Evolutionary conservation across 1,140 invertebrate species (phyloP).

Genomic region (Pseudomyrmex flavicornis): DNA sequence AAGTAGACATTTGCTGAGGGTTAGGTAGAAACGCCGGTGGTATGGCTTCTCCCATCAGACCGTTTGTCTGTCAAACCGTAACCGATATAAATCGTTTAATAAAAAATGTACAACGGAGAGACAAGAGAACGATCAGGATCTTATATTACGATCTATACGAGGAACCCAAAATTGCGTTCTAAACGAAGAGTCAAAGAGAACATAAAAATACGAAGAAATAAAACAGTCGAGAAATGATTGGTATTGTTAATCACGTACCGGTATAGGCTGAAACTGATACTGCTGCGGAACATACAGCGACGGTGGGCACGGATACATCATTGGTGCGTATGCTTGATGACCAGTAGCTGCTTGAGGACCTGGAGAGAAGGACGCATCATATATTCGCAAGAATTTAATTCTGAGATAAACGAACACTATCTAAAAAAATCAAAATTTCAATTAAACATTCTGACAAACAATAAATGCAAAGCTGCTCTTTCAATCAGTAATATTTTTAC

Average conservation of each 20-base stretch:
- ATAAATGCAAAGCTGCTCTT: neutral
- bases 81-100: slow-evolving; percentile 77
- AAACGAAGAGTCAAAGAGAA: slow-evolving; percentile 58
- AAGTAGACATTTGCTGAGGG: slow-evolving; percentile 86
- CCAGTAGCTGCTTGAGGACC: slow-evolving; percentile 82
- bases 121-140: slow-evolving; percentile 60
- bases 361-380: slow-evolving; percentile 53
- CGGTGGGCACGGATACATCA: slow-evolving; percentile 84
- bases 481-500: no score
- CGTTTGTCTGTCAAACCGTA: slow-evolving; percentile 85
- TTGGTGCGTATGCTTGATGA: slow-evolving; percentile 82
- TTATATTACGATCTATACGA: slow-evolving; percentile 57
- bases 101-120: slow-evolving; percentile 67
- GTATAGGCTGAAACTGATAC: slow-evolving; percentile 84
- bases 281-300: slow-evolving; percentile 84
- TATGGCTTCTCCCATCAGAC: slow-evolving; percentile 85
- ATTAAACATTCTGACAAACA: neutral
- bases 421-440: no score
- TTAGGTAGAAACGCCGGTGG: slow-evolving; percentile 85
- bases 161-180: slow-evolving; percentile 30
- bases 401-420: neutral
- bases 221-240: neutral
- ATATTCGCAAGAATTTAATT: neutral
- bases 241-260: slow-evolving; percentile 78
- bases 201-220: slow-evolving; percentile 39